Percentiles rank a stretch among this genome's conserved stretches.
Evolutionary conservation across 2,797 vertebrate genomes (phyloP).

Genomic region (Rhinoraja longicauda): DNA sequence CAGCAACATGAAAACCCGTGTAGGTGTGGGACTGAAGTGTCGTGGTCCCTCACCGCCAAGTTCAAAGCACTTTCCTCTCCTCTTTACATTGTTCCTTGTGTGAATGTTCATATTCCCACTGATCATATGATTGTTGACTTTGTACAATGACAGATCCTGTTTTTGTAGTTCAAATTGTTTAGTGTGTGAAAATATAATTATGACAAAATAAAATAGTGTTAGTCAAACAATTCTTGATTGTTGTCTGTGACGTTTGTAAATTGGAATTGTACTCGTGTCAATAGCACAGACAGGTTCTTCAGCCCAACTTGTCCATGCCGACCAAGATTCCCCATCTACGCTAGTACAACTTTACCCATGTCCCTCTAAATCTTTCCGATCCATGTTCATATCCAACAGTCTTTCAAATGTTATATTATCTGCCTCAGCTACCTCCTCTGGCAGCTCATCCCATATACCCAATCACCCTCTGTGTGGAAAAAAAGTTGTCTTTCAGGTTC

Average conservation of each 20-base stretch:
- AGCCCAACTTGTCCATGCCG: too few relatives aligned
- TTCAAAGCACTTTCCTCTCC: constrained; percentile 50
- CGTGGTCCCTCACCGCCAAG: background rate
- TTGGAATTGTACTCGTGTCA: too few relatives aligned
- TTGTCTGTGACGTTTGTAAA: background rate
- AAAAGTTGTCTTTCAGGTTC: too few relatives aligned
- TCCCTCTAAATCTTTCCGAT: too few relatives aligned
- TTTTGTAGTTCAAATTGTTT: constrained; percentile 79
- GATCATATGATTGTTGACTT: constrained; percentile 56
- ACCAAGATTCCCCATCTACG: too few relatives aligned
- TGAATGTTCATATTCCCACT: constrained; percentile 53
- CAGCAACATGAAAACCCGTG: background rate
- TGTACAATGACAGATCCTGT: constrained; percentile 58
- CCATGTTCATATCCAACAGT: too few relatives aligned
- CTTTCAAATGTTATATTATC: too few relatives aligned
- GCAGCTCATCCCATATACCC: too few relatives aligned
- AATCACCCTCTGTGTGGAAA: too few relatives aligned
- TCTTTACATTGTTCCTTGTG: constrained; percentile 52
- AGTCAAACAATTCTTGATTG: constrained; percentile 17
- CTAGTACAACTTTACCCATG: too few relatives aligned
- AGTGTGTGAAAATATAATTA: constrained; percentile 60
- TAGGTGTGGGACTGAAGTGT: background rate
- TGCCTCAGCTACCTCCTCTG: too few relatives aligned
- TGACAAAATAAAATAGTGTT: constrained; percentile 37
- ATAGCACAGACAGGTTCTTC: too few relatives aligned